Base-by-base conservation (phyloP, 2,888 invertebrate genomes). In the Tethea ocularis region DNA sequence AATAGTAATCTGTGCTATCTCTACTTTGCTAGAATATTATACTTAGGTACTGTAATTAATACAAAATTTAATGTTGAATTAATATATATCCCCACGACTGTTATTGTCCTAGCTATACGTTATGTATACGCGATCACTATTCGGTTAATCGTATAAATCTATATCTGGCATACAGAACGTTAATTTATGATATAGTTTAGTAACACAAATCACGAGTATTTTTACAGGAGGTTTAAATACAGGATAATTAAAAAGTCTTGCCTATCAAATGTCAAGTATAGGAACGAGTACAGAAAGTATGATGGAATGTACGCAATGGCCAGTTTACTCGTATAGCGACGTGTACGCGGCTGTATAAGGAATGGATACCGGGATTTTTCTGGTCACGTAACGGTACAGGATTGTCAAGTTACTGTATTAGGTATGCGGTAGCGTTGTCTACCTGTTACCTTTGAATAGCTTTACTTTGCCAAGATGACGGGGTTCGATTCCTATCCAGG, bases 341-440 rank as follows among this genome's bases (percentile, higher is more conserved):
- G 33, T 15, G 46, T 15, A 8, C 46, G 20, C 20, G 11, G 46
- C 46, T 46, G 46, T 46, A 68, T 63, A 63, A 62, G 71, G 71
- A 46, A 46, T 38, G 60, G 53, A 65, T 68, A 72, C 67, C 73
- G 68, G 71, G 67, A 68, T 62, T 71, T 72, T 71, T 70, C 46
- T 46, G 46, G 46, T 67, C 67, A 67, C 62, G 63, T 56, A 4
- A 58, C 41, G 13, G 59, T 62, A 66, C 74, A 61, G 67, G 72
- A 67, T 60, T 61, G 64, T 59, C 58, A 23, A 58, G 64, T 51
- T 38, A 64, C 33, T 13, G 20, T 46, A 17, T 20, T 20, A 10
- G 62, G 63, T 51, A 71, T 70, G 72, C 69, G 67, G 74, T 57
- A 65, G 63, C 57, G 46, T 36, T 26, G 62, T 55, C 63, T 62